Conservation (phyloP, 2,888 invertebrate species). For the Osmoderma eremita region DNA sequence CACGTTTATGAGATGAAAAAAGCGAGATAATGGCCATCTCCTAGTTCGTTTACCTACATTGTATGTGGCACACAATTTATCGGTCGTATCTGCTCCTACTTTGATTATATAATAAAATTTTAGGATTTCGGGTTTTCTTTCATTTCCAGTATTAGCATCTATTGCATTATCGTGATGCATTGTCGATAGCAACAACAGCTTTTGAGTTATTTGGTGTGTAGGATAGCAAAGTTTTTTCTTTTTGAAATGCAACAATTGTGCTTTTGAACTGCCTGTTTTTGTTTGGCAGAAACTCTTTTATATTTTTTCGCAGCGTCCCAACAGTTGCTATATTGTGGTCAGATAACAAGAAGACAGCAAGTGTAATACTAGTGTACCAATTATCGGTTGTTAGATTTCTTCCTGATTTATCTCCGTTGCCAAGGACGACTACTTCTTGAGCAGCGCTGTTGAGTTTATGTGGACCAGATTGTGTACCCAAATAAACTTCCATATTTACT, state of each 20-base stretch:
- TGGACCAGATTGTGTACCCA: not conserved
- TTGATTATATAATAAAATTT: not conserved
- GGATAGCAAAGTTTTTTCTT: too few species aligned
- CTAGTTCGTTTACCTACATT: not conserved
- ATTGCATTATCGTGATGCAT: not conserved
- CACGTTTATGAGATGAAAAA: constrained; percentile 8
- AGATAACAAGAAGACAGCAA: too few species aligned
- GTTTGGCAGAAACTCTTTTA: too few species aligned
- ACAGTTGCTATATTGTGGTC: too few species aligned
- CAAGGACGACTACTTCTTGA: not conserved
- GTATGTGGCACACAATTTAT: not conserved
- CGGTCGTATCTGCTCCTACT: not conserved
- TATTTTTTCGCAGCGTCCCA: too few species aligned
- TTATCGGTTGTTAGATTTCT: too few species aligned
- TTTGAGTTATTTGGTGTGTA: too few species aligned
- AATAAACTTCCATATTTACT: not conserved
- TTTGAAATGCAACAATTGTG: too few species aligned
- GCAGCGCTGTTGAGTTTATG: not conserved
- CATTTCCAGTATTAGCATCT: not conserved
- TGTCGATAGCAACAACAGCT: not conserved
- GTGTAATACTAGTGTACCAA: too few species aligned
- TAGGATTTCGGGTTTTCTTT: not conserved
- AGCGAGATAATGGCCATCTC: not conserved
- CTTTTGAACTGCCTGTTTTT: too few species aligned
- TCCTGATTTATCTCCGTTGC: too few species aligned